A percentile compares a stretch with the other conserved stretches of the same genome.
Evolutionary conservation across 2,888 invertebrate species (phyloP).

Genomic region (Brachypterus glaber): DNA sequence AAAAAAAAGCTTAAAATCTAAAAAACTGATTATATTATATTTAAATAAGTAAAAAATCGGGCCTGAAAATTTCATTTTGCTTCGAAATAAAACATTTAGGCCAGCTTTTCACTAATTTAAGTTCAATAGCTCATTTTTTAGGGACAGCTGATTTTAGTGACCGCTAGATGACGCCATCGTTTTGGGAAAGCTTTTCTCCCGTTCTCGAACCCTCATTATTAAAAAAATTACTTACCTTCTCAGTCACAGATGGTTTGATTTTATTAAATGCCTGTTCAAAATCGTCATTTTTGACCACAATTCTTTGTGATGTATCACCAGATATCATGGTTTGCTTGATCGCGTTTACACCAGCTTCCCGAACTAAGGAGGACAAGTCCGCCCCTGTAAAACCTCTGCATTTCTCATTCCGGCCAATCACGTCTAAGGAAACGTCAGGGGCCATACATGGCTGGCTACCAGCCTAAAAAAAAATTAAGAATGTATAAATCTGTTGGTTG

Average conservation of each 20-base stretch:
- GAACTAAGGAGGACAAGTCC: constrained; percentile 80
- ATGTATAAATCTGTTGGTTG: not conserved
- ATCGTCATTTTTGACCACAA: constrained; percentile 59
- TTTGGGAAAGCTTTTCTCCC: constrained; percentile 6
- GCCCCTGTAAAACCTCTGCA: constrained; percentile 86
- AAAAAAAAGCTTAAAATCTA: no score
- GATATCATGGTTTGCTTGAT: constrained; percentile 64
- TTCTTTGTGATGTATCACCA: constrained; percentile 38
- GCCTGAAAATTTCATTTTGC: no score
- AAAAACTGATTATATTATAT: no score
- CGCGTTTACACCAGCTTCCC: constrained; percentile 76
- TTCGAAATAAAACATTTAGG: no score
- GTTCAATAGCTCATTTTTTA: no score
- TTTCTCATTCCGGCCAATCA: constrained; percentile 55
- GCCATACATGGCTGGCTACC: constrained; percentile 70
- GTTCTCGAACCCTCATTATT: not conserved
- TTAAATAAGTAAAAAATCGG: no score
- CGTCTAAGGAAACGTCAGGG: constrained; percentile 64
- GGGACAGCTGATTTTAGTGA: no score
- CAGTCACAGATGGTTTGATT: constrained; percentile 79
- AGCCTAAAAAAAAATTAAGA: constrained; percentile 44
- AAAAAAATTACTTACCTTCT: constrained; percentile 44
- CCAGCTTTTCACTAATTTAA: no score
- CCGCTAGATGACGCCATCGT: no score
- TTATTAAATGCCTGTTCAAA: constrained; percentile 67